Evolutionary conservation across 1,140 invertebrate species (phyloP).

Genomic region (Patella vulgata): DNA sequence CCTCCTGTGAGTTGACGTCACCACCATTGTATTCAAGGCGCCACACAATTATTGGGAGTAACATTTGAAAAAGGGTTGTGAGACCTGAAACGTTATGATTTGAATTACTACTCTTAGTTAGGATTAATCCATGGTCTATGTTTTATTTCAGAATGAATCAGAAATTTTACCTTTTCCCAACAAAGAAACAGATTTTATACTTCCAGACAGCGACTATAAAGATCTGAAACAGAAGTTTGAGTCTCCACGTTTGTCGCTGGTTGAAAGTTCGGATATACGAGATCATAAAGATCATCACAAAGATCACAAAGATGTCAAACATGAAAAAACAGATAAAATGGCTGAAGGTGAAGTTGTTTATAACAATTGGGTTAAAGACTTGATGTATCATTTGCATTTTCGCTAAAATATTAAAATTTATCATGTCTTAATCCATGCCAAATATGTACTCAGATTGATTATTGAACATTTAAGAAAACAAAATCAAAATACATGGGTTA

Average conservation of each 20-base stretch:
- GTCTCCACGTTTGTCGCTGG: slow-evolving; percentile 25
- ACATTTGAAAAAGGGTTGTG: too few relatives aligned
- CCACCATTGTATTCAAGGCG: too few relatives aligned
- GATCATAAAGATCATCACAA: slow-evolving; percentile 15
- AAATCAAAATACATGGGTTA: too few relatives aligned
- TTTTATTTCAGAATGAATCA: slow-evolving; percentile 75
- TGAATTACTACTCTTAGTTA: too few relatives aligned
- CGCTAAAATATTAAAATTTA: too few relatives aligned
- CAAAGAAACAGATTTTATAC: slow-evolving; percentile 75
- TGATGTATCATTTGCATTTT: background rate
- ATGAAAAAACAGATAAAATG: slow-evolving; percentile 7
- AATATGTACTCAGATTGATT: too few relatives aligned
- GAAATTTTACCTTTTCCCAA: slow-evolving; percentile 83
- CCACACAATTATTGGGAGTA: too few relatives aligned
- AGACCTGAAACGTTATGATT: too few relatives aligned
- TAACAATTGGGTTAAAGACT: background rate
- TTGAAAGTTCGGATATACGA: slow-evolving; percentile 9
- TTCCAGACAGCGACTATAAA: slow-evolving; percentile 76
- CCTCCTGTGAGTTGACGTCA: too few relatives aligned
- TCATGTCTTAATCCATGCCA: too few relatives aligned
- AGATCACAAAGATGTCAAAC: slow-evolving; percentile 7
- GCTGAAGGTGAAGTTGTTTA: background rate
- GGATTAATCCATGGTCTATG: too few relatives aligned
- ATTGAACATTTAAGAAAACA: too few relatives aligned
- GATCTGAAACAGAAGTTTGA: slow-evolving; percentile 65